A percentile compares a stretch with the other conserved stretches of the same genome.
phyloP scores from a whole-genome alignment of 1,140 invertebrate genomes.

The Zaprionus ornatus region DNA sequence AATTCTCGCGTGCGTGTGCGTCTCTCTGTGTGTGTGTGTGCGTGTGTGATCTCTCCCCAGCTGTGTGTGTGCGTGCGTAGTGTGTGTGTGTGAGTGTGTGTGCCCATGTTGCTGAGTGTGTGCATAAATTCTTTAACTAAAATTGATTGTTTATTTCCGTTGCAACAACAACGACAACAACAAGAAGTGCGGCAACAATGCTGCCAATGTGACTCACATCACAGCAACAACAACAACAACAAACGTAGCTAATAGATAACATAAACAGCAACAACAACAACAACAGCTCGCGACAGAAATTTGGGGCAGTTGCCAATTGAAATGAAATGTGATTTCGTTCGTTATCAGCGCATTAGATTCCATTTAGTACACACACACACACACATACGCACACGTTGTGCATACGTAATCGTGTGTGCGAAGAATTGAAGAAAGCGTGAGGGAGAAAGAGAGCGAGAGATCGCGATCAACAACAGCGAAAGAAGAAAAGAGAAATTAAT shows the following conservation, averaged over 20 bases:
- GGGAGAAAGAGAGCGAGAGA: not conserved
- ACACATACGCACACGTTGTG: not conserved
- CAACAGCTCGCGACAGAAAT: constrained; percentile 55
- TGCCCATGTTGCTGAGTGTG: constrained; percentile 57
- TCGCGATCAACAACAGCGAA: constrained; percentile 4
- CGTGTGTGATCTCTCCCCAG: constrained; percentile 23
- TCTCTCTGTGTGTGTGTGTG: constrained; percentile 10
- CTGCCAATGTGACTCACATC: constrained; percentile 47
- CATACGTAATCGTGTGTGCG: not conserved
- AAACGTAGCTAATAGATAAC: constrained; percentile 33
- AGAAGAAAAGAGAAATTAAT: not conserved
- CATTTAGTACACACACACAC: constrained; percentile 29
- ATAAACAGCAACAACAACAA: constrained; percentile 30
- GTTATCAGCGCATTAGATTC: constrained; percentile 64
- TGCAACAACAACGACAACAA: constrained; percentile 43
- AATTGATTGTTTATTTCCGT: constrained; percentile 83
- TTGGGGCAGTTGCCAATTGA: constrained; percentile 81
- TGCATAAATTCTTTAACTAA: constrained; percentile 81
- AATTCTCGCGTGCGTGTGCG: constrained; percentile 12
- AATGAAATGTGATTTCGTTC: constrained; percentile 68
- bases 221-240: constrained; percentile 25
- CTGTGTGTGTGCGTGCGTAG: constrained; percentile 37
- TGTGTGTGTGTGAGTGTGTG: constrained; percentile 30
- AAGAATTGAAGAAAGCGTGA: constrained; percentile 3
- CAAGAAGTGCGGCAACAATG: constrained; percentile 26